Percentiles rank a stretch among this genome's conserved stretches.
phyloP scores from a whole-genome alignment of 2,888 invertebrate species.

The Teinopalpus imperialis region DNA sequence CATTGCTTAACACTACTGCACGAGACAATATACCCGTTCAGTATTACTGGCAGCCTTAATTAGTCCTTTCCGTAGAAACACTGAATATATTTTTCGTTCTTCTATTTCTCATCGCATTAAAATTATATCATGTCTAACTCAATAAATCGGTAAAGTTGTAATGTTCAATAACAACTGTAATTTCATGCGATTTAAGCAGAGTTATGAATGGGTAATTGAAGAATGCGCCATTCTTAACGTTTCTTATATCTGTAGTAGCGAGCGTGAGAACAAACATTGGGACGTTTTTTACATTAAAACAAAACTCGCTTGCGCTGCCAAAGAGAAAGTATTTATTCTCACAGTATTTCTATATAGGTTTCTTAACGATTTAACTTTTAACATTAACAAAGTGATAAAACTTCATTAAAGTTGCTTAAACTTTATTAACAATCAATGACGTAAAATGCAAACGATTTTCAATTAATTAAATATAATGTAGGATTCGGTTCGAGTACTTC shows the following conservation, averaged over 20 bases:
- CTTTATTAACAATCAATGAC: background rate
- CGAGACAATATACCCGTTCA: no score
- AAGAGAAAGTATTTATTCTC: conserved; percentile 27
- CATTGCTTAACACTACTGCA: no score
- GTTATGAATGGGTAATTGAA: conserved; percentile 19
- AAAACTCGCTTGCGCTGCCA: conserved; percentile 16
- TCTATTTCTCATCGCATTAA: no score
- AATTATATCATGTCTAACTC: background rate
- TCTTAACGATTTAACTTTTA: conserved; percentile 16
- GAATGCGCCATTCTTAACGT: conserved; percentile 23
- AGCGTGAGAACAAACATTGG: conserved; percentile 24
- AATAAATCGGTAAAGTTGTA: background rate
- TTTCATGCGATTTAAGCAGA: conserved; percentile 20
- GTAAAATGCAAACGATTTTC: no score
- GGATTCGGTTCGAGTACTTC: no score
- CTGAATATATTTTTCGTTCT: no score
- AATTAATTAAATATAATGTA: no score
- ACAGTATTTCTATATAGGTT: conserved; percentile 17
- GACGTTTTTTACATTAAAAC: conserved; percentile 23
- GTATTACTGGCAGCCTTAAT: no score
- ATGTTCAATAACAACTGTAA: conserved; percentile 21
- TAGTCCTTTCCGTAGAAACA: no score
- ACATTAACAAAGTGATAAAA: conserved; percentile 1
- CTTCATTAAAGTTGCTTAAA: background rate
- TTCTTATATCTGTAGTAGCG: conserved; percentile 20